Conservation (phyloP, 2,888 invertebrate genomes). For the Phanerotoma sp. region DNA sequence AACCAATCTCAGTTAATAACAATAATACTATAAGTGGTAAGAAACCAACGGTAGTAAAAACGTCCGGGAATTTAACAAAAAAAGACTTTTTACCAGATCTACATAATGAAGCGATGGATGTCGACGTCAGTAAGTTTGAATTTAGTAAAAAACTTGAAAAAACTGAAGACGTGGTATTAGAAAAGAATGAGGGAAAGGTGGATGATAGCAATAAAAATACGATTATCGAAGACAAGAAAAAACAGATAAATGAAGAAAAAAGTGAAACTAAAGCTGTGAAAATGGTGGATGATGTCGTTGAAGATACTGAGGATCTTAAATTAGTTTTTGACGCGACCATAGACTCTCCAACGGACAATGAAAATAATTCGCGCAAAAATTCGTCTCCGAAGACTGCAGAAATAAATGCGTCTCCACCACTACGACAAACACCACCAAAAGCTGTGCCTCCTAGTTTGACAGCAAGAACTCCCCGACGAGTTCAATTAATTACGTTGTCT, state of each 20-base stretch:
- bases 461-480: constrained; percentile 67
- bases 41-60: constrained; percentile 4
- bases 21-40: constrained; percentile 23
- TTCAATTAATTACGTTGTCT: constrained; percentile 74
- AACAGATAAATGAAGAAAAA: constrained; percentile 22
- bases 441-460: constrained; percentile 31
- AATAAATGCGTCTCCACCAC: constrained; percentile 39
- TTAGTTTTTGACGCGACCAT: constrained; percentile 61
- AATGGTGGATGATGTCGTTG: constrained; percentile 35
- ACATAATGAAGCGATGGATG: constrained; percentile 50
- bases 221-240: no score
- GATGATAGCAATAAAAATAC: no score
- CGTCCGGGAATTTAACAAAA: constrained; percentile 3
- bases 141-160: background rate
- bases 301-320: constrained; percentile 64
- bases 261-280: constrained; percentile 31
- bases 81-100: constrained; percentile 33
- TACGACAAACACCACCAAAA: constrained; percentile 36
- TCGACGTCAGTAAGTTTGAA: constrained; percentile 39
- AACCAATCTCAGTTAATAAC: constrained; percentile 38
- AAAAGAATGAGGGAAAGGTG: background rate
- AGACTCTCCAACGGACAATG: constrained; percentile 25
- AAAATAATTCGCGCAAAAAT: background rate
- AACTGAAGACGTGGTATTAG: no score
- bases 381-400: background rate